Conservation (phyloP, 2,888 invertebrate genomes). For the Erebia palarica region DNA sequence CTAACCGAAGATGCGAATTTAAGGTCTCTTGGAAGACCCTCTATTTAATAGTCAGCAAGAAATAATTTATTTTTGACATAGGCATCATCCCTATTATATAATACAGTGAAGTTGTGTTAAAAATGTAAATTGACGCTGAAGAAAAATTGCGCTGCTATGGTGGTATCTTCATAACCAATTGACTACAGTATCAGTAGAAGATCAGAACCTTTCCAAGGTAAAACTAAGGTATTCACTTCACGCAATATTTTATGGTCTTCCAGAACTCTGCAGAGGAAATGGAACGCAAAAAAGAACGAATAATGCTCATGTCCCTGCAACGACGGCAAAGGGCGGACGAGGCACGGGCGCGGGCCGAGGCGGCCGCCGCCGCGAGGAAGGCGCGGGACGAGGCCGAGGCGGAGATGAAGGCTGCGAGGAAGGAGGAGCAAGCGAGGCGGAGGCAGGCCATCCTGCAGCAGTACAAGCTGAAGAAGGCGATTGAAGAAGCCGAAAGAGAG, state of each 20-base stretch:
- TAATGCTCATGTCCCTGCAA: conserved; percentile 94
- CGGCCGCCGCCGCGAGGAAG: conserved; percentile 88
- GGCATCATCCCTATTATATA: no score
- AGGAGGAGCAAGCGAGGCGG: conserved; percentile 93
- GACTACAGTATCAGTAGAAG: no score
- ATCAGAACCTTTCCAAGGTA: no score
- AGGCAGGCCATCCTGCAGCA: conserved; percentile 94
- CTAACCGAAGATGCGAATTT: no score
- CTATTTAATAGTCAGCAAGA: no score
- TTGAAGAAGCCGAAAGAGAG: conserved; percentile 95
- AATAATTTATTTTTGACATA: no score
- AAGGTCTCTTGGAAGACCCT: no score
- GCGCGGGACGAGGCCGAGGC: conserved; percentile 90
- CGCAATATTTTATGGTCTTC: background rate
- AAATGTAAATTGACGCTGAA: no score
- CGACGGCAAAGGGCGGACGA: conserved; percentile 96
- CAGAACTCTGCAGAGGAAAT: conserved; percentile 94
- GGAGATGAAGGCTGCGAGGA: conserved; percentile 88
- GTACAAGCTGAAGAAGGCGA: conserved; percentile 95
- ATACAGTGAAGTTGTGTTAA: no score
- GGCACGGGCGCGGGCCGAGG: conserved; percentile 91
- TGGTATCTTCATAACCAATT: no score
- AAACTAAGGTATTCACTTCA: background rate
- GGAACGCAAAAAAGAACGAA: conserved; percentile 95
- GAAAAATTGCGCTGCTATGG: no score